These are phyloP conservation scores for Seira ritae DNA, from an alignment of 2,888 invertebrate species.

Conservation along the genomic window DNA sequence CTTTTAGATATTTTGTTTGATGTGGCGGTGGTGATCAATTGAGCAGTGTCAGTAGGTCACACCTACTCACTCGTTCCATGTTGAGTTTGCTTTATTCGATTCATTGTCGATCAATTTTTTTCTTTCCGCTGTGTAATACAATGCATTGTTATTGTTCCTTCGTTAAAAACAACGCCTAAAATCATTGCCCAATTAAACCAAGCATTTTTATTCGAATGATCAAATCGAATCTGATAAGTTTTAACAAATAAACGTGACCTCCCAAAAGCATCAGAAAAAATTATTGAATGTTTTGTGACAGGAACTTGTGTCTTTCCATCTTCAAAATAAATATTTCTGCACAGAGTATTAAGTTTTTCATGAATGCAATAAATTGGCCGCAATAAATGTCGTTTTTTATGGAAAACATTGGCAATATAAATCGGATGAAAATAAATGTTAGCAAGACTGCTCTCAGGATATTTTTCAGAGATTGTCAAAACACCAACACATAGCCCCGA, in stretches of 20 bases:
- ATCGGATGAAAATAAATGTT: too few species aligned
- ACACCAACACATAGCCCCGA: too few species aligned
- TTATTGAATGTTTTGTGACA: not conserved
- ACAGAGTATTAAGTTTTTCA: not conserved
- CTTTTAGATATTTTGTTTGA: slow-evolving; percentile 19
- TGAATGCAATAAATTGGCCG: too few species aligned
- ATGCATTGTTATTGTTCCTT: slow-evolving; percentile 25
- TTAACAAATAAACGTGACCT: not conserved
- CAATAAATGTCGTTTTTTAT: too few species aligned
- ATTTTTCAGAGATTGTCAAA: too few species aligned
- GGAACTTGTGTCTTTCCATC: not conserved
- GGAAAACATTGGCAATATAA: too few species aligned
- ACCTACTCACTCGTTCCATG: slow-evolving; percentile 39
- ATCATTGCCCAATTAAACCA: slow-evolving; percentile 41
- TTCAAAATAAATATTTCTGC: not conserved
- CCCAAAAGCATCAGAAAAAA: not conserved
- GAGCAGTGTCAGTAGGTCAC: slow-evolving; percentile 58
- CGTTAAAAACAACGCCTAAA: slow-evolving; percentile 42
- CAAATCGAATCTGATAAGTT: not conserved
- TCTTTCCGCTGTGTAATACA: slow-evolving; percentile 16
- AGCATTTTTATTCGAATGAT: not conserved
- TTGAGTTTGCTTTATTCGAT: slow-evolving; percentile 28
- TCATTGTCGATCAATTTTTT: slow-evolving; percentile 30
- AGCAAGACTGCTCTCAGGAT: too few species aligned
- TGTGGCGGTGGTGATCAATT: slow-evolving; percentile 1